Evolutionary conservation across 2,113 vertebrate species (phyloP), one percentile per base, ranked within the genome.

Genomic region (Lucifuga dentata): DNA sequence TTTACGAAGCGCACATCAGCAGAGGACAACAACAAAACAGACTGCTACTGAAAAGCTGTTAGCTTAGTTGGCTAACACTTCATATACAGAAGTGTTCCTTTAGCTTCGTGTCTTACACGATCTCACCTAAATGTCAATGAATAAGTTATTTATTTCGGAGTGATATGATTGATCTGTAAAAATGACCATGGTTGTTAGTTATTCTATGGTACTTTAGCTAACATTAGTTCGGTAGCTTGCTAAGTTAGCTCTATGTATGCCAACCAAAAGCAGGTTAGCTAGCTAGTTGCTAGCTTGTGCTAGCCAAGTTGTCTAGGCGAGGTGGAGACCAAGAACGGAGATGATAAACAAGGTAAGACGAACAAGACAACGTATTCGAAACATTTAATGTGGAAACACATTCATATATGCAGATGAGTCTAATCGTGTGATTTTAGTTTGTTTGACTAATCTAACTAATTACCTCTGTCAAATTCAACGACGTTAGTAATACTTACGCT

Each of bases 11-110:
- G 43, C 84, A 2, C 82, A 81, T 43, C 69, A 77, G 43, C 72
- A 70, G 85, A 90, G 87, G 90, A 93, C 90, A 93, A 92, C 88
- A 94, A 93, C 93, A 93, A 92, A 91, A 93, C 89, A 92, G 76
- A 86, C 78, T 59, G 66, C 78, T 57, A 62, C 62, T 41, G 48
- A 74, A 48, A 72, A 82, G 76, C 23, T 78, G 86, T 62, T 88
- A 91, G 91, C 88, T 48, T 65, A 65, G 85, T 53, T 81, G 88
- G 87, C 83, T 57, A 44, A n/a, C 59, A 40, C 70, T 45, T 53
- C 52, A 35, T 29, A 64, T 78, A 80, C 85, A 88, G 70, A 87
- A 64, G 50, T 63, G 45, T 6, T 49, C 39, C 29, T 36, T 29
- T 19, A 32, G 49, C 26, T 35, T 33, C 45, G 24, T 39, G 40